Conservation (phyloP, 2,888 invertebrate genomes). For the Nowickia ferox region DNA sequence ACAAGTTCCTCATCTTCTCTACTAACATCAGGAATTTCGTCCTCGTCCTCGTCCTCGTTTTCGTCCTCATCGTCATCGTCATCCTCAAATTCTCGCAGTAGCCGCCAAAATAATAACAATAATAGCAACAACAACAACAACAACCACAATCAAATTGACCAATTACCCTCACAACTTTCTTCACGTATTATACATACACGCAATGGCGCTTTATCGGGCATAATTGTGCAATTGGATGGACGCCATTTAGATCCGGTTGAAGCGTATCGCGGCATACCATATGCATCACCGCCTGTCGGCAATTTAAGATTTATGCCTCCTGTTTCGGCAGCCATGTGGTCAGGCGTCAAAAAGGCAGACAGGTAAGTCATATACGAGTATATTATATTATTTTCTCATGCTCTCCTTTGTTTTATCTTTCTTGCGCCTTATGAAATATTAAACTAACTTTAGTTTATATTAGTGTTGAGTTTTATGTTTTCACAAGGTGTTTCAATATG, state of each 20-base stretch:
- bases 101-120: conserved; percentile 69
- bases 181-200: conserved; percentile 94
- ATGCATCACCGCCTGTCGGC: conserved; percentile 95
- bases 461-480: not conserved
- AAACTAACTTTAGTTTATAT: not conserved
- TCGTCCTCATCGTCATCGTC: conserved; percentile 7
- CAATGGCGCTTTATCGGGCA: conserved; percentile 93
- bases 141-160: conserved; percentile 80
- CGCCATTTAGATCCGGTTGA: conserved; percentile 94
- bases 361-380: conserved; percentile 81
- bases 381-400: not conserved
- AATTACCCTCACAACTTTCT: conserved; percentile 85
- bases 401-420: not conserved
- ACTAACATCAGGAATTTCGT: conserved; percentile 64
- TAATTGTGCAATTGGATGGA: conserved; percentile 91
- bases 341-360: conserved; percentile 93
- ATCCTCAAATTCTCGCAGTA: conserved; percentile 64
- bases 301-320: conserved; percentile 97
- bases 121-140: conserved; percentile 73
- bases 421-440: not conserved
- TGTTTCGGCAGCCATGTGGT: conserved; percentile 96
- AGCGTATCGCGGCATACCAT: conserved; percentile 96
- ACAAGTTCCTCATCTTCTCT: conserved; percentile 70
- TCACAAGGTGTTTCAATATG: not conserved
- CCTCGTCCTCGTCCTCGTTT: conserved; percentile 59